A percentile compares a stretch with the other conserved stretches of the same genome.
phyloP scores from a whole-genome alignment of 1,140 invertebrate species.

The Telenomus remus region DNA sequence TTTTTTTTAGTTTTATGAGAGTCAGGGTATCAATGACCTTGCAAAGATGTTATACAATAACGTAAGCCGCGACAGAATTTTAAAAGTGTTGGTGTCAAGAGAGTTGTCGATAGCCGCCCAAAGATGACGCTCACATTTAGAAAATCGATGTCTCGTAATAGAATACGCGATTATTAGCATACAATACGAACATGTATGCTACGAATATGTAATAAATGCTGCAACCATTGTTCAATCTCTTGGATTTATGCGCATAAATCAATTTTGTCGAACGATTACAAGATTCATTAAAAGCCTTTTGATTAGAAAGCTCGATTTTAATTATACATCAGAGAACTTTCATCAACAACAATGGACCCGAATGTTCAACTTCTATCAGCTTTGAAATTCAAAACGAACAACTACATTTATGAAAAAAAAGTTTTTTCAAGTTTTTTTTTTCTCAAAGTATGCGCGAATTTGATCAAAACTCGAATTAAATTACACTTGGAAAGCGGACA shows the following conservation, averaged over 20 bases:
- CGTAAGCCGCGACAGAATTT: neutral
- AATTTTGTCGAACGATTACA: slow-evolving; percentile 24
- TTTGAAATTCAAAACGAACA: neutral
- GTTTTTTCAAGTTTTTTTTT: too few relatives aligned
- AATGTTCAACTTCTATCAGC: neutral
- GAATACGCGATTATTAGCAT: slow-evolving; percentile 37
- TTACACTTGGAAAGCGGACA: too few relatives aligned
- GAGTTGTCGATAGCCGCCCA: slow-evolving; percentile 24
- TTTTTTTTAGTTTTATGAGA: neutral
- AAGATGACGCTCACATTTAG: slow-evolving; percentile 37
- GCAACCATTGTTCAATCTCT: slow-evolving; percentile 29
- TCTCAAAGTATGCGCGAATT: too few relatives aligned
- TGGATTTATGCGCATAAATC: slow-evolving; percentile 38
- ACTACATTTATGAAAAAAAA: too few relatives aligned
- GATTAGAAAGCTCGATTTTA: neutral
- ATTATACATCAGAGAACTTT: neutral
- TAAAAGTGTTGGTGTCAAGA: slow-evolving; percentile 12
- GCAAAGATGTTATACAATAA: neutral
- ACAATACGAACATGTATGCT: slow-evolving; percentile 43
- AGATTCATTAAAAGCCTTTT: slow-evolving; percentile 10
- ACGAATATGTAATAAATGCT: slow-evolving; percentile 42
- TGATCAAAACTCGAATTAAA: too few relatives aligned
- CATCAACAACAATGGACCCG: too few relatives aligned
- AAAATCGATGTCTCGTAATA: slow-evolving; percentile 17
- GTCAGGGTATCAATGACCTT: neutral